Evolutionary conservation across 2,888 invertebrate species (phyloP).

Genomic region (Leucania comma): DNA sequence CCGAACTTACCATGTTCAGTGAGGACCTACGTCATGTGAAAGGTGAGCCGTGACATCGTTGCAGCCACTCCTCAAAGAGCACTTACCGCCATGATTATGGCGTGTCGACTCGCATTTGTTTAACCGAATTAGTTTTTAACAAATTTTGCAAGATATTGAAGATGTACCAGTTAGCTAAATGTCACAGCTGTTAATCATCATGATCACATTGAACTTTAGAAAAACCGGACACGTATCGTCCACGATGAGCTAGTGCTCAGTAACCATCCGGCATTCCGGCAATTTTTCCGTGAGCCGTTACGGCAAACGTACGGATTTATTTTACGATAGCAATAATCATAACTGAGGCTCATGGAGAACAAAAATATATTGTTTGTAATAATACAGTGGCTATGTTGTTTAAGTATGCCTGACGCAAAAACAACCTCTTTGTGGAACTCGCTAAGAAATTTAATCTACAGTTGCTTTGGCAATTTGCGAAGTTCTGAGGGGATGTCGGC

Average conservation of each 20-base stretch:
- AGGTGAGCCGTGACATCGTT: too few relatives aligned
- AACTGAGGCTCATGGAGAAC: constrained; percentile 53
- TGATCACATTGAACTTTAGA: constrained; percentile 1
- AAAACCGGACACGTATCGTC: constrained; percentile 19
- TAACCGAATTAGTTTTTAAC: too few relatives aligned
- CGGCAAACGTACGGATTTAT: constrained; percentile 55
- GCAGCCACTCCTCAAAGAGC: too few relatives aligned
- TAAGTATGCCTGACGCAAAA: constrained; percentile 39
- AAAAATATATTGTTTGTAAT: constrained; percentile 57
- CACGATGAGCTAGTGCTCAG: constrained; percentile 34
- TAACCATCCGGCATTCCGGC: constrained; percentile 61
- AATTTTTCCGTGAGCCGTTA: constrained; percentile 59
- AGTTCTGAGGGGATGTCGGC: constrained; percentile 44
- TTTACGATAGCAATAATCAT: constrained; percentile 67
- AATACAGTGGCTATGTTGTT: constrained; percentile 45
- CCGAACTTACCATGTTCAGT: too few relatives aligned
- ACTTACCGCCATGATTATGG: too few relatives aligned
- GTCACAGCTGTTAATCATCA: too few relatives aligned
- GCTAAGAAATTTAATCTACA: constrained; percentile 60
- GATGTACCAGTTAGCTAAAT: too few relatives aligned
- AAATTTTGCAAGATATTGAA: too few relatives aligned
- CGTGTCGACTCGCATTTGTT: too few relatives aligned
- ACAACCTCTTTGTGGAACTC: constrained; percentile 56
- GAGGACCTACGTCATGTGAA: too few relatives aligned
- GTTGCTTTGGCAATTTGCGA: constrained; percentile 41